These are phyloP conservation scores for Clunio marinus DNA, from an alignment of 2,888 invertebrate genomes.

Conservation along the genomic window DNA sequence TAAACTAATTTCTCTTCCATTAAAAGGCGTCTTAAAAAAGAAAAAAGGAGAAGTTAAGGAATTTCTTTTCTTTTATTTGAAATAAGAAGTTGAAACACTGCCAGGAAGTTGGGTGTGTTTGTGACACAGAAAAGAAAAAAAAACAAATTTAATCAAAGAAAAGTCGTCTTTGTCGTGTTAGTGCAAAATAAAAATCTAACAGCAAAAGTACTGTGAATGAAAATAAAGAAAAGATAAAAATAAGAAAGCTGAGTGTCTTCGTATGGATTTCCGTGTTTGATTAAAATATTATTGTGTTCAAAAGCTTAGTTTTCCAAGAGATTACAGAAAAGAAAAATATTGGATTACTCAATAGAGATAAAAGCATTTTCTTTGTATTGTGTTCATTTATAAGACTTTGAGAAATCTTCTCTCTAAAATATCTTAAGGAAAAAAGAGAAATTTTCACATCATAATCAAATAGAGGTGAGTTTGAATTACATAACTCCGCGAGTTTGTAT, in stretches of 20 bases:
- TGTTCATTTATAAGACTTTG: background rate
- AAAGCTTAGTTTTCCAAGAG: background rate
- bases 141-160: background rate
- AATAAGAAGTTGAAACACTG: background rate
- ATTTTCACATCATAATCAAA: background rate
- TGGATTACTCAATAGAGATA: background rate
- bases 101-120: conserved; percentile 11
- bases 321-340: no score
- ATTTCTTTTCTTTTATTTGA: no score
- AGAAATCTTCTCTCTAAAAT: background rate
- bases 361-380: background rate
- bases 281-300: no score
- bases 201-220: background rate
- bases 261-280: no score
- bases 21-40: background rate
- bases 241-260: no score
- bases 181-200: background rate
- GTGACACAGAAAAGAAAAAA: background rate
- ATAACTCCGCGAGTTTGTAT: background rate
- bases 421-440: background rate
- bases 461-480: conserved; percentile 7
- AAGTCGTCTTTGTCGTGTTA: background rate
- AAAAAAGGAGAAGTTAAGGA: background rate
- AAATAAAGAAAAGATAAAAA: background rate
- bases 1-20: background rate